Evolutionary conservation across 1,140 invertebrate species (phyloP), one percentile per base, ranked within the genome.

Genomic region (Streblospio benedicti): DNA sequence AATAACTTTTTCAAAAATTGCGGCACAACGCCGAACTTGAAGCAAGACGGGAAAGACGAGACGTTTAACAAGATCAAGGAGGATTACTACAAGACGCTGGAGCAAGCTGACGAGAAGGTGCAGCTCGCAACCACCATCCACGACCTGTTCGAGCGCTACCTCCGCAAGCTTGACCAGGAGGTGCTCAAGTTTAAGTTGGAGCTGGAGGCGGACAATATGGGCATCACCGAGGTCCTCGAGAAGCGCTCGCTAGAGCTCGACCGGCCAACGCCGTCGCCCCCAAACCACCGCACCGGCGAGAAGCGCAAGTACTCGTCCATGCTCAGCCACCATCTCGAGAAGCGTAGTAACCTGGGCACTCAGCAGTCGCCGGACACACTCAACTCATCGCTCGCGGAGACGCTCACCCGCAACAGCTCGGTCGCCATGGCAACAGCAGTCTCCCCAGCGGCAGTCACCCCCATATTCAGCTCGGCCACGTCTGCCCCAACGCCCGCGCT

Each of bases 131-230:
- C n/a, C n/a, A n/a, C n/a, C n/a, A n/a, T n/a, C n/a, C n/a, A n/a
- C n/a, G n/a, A n/a, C n/a, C n/a, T n/a, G n/a, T n/a, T n/a, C n/a
- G 89, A 95, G 70, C 85, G 91, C 71, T 97, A 97, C 80, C 81
- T 94, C 66, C 81, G 93, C 61, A 84, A 91, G 77, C 79, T 98
- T 47, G 94, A 97, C 73, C 90, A 90, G 72, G 95, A 98, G 75
- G 75, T 97, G 32, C 86, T 70, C 12, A 97, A 98, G 77, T 98
- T 98, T 76, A 97, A 97, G 81, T 91, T 95, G 83, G 95, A 99
- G 80, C 73, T 99, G 43, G 95, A 99, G 80, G 93, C 93, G 27
- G 94, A 97, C 76, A 93, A 97, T 81, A 90, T 93, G 66, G 95
- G 95, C 18, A 97, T 98, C 45, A 98, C 95, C 12, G 93, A 97